Evolutionary conservation across 2,888 invertebrate genomes (phyloP), one percentile per base, ranked within the genome.

Genomic region (Aproaerema taeniolella): DNA sequence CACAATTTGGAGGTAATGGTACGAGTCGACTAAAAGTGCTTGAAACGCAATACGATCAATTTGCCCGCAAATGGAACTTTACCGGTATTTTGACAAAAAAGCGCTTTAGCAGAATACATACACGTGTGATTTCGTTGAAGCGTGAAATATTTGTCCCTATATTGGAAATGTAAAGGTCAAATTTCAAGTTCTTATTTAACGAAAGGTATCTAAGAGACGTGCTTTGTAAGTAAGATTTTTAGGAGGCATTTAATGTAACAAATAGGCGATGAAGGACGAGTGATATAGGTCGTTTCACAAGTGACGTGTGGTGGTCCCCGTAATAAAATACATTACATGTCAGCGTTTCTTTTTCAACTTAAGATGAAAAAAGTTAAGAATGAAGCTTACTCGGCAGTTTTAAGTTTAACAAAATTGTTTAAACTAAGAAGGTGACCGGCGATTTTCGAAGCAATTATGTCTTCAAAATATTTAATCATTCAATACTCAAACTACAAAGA

Each of bases 251-350:
- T 33, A 24, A 34, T 34, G 12, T 34, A 15, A 26, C 34, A 34
- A 34, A 34, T 34, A n/a, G n/a, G n/a, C 12, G 34, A 13, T 35
- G 35, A 28, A 35, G 11, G 28, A 16, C 15, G 35, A 35, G 15
- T 26, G 35, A 35, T 28, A 14, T 28, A 15, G 35, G 35, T 26
- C 11, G 28, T 20, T 20, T 20, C 20, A 4, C 20, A 4, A 20
- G 20, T 8, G 20, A 8, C 20, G 20, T n/a, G n/a, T n/a, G n/a
- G n/a, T n/a, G n/a, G n/a, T n/a, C n/a, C n/a, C n/a, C n/a, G n/a
- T n/a, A n/a, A n/a, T n/a, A n/a, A n/a, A n/a, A n/a, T n/a, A n/a
- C n/a, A n/a, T n/a, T n/a, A n/a, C n/a, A n/a, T n/a, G n/a, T n/a
- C n/a, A n/a, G n/a, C n/a, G n/a, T n/a, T n/a, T n/a, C n/a, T n/a